A percentile compares a stretch with the other conserved stretches of the same genome.
Evolutionary conservation across 2,888 invertebrate species (phyloP).

Genomic region (Leptura quadrifasciata): DNA sequence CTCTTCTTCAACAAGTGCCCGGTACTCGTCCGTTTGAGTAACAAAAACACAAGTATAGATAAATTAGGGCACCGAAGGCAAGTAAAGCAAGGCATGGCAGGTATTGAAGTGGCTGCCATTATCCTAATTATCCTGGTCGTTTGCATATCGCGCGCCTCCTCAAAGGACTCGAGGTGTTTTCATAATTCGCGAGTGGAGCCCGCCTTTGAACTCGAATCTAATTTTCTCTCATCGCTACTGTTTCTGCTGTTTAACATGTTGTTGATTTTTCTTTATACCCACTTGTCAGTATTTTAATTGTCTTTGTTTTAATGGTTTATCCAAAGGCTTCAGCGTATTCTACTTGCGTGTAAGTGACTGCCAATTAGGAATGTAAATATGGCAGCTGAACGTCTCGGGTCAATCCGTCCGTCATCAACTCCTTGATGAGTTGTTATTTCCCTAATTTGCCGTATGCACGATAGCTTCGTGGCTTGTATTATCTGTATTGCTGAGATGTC

Average conservation of each 20-base stretch:
- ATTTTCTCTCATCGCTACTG: constrained; percentile 70
- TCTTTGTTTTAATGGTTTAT: constrained; percentile 52
- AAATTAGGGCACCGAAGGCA: constrained; percentile 52
- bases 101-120: constrained; percentile 73
- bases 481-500: background rate
- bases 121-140: constrained; percentile 74
- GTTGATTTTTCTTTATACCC: constrained; percentile 65
- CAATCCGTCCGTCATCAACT: constrained; percentile 56
- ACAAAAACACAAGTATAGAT: constrained; percentile 48
- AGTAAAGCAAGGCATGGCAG: constrained; percentile 57
- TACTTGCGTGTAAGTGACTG: constrained; percentile 46
- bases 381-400: constrained; percentile 44
- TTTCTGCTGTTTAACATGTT: constrained; percentile 63
- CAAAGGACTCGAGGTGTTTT: constrained; percentile 74
- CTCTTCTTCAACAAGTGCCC: constrained; percentile 36
- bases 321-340: constrained; percentile 15
- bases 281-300: constrained; percentile 56
- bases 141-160: constrained; percentile 73
- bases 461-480: constrained; percentile 29
- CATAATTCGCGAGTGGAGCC: constrained; percentile 72
- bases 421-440: constrained; percentile 54
- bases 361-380: constrained; percentile 55
- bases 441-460: constrained; percentile 51
- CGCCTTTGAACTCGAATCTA: constrained; percentile 74
- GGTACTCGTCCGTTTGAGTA: constrained; percentile 24